phyloP scores from a whole-genome alignment of 2,888 invertebrate genomes.

The Biston stratarius region DNA sequence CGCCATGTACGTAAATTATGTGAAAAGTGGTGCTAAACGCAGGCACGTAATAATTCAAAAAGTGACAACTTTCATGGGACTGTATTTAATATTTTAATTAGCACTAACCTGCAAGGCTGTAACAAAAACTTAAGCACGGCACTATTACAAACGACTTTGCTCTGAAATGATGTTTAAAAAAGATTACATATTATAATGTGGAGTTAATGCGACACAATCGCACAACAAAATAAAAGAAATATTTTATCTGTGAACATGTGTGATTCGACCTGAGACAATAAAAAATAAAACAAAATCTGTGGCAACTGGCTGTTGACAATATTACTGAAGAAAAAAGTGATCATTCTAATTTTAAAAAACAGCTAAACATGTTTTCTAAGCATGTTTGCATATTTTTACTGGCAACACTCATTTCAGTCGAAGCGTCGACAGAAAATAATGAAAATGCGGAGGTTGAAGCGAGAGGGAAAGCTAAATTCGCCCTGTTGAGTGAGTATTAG shows the following conservation, averaged over 20 bases:
- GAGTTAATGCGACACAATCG: neutral
- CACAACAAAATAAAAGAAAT: neutral
- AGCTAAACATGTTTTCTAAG: constrained; percentile 34
- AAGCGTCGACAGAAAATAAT: constrained; percentile 45
- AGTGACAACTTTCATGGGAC: constrained; percentile 52
- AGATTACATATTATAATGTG: constrained; percentile 3
- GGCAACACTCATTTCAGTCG: constrained; percentile 38
- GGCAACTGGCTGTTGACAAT: neutral
- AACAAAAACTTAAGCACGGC: constrained; percentile 22
- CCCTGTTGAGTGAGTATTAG: constrained; percentile 72
- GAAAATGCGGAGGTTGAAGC: constrained; percentile 57
- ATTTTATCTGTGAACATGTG: constrained; percentile 2
- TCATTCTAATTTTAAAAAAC: constrained; percentile 7
- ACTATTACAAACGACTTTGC: constrained; percentile 35
- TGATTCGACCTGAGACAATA: too few species aligned
- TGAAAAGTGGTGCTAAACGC: constrained; percentile 48
- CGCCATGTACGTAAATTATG: constrained; percentile 36
- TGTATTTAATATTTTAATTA: constrained; percentile 55
- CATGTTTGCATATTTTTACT: constrained; percentile 38
- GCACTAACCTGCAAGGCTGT: constrained; percentile 40
- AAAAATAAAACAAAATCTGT: too few species aligned
- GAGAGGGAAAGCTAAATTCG: constrained; percentile 74
- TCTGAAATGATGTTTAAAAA: constrained; percentile 36
- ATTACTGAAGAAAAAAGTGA: neutral
- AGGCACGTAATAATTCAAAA: constrained; percentile 44